Conservation (phyloP, 30 jellyfish, hydroid and myxozoan species). For the Aurelia aurita complex sp. Pacific region DNA sequence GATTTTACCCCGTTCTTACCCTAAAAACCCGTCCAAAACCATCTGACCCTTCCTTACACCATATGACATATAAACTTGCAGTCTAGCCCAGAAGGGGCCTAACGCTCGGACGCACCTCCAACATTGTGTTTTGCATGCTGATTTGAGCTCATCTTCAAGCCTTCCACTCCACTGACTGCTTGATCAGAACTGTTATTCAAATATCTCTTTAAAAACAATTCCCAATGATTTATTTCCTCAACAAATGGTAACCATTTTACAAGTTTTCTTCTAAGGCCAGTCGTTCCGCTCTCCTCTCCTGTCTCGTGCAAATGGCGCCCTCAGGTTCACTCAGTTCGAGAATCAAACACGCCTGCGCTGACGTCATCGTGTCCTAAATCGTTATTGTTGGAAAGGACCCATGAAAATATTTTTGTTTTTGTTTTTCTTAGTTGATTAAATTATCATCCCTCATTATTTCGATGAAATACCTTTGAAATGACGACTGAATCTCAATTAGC, state of each 20-base stretch:
- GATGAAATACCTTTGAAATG: too few species aligned
- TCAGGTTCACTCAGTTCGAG: conserved; percentile 31
- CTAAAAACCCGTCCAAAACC: too few species aligned
- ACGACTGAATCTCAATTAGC: too few species aligned
- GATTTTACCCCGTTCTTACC: too few species aligned
- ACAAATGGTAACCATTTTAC: neutral
- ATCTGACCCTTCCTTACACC: too few species aligned
- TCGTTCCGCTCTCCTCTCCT: neutral
- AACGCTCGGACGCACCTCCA: conserved; percentile 49
- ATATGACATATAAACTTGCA: too few species aligned
- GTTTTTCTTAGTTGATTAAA: too few species aligned
- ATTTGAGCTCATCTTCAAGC: conserved; percentile 20
- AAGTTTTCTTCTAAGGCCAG: neutral
- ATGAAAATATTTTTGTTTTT: neutral
- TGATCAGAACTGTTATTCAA: neutral
- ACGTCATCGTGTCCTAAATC: conserved; percentile 28
- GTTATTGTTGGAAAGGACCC: neutral
- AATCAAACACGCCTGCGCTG: conserved; percentile 70
- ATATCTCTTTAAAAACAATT: neutral
- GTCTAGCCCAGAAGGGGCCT: conserved; percentile 7
- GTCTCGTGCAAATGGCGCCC: conserved; percentile 68
- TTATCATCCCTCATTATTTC: too few species aligned
- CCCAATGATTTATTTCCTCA: neutral
- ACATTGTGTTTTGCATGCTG: conserved; percentile 57
- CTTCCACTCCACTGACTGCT: neutral